phyloP scores from a whole-genome alignment of 2,113 vertebrate species.

The Ictalurus furcatus region DNA sequence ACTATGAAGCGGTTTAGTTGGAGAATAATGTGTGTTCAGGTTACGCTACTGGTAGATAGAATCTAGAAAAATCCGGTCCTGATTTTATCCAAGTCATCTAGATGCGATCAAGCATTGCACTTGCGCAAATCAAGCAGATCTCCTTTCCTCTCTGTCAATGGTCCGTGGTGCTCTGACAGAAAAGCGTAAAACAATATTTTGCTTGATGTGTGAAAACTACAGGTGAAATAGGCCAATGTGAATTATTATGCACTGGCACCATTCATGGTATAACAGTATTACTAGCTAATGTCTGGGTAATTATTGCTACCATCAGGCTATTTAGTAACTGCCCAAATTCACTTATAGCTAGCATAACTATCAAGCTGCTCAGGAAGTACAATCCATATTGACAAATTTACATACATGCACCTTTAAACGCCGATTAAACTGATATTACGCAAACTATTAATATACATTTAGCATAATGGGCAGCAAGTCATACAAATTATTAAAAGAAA shows the following conservation, averaged over 20 bases:
- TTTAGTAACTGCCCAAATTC: background rate
- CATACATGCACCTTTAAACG: background rate
- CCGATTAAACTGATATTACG: background rate
- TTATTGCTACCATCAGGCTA: background rate
- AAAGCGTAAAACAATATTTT: background rate
- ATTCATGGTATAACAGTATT: background rate
- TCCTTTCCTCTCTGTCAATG: constrained; percentile 1
- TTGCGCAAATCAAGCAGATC: constrained; percentile 13
- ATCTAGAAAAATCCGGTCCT: constrained; percentile 12
- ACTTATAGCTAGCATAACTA: background rate
- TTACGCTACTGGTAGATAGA: background rate
- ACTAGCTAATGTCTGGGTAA: too few relatives aligned
- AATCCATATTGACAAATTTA: background rate
- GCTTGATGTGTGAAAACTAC: background rate
- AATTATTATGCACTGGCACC: background rate
- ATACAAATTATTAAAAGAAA: background rate
- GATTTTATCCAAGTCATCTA: background rate
- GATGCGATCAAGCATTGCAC: background rate
- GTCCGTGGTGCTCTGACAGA: background rate
- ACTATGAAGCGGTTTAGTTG: background rate
- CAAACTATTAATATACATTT: background rate
- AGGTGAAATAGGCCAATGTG: background rate
- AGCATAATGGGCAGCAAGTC: background rate
- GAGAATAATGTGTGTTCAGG: background rate
- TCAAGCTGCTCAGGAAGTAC: background rate